Evolutionary conservation across 2,113 vertebrate species (phyloP).

Genomic region (Atlantisia rogersi): DNA sequence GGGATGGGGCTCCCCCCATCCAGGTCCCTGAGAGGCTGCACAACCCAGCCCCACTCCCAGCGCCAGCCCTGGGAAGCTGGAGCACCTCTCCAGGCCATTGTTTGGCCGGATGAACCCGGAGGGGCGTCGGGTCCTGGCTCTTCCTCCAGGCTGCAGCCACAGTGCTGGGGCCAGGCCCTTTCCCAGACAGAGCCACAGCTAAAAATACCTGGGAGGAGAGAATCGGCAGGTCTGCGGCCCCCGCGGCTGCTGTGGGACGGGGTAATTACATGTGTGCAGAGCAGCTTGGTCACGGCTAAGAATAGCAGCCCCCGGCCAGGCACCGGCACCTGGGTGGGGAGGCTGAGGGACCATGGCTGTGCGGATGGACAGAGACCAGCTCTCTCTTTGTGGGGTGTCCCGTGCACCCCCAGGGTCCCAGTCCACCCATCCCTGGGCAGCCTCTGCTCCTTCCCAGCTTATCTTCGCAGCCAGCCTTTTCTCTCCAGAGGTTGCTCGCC

Average conservation of each 20-base stretch:
- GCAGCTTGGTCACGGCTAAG: background rate
- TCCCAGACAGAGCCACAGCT: background rate
- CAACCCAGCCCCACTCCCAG: background rate
- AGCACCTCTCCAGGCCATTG: background rate
- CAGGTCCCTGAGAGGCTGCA: rapidly evolving
- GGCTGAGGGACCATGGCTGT: rapidly evolving
- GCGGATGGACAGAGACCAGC: background rate
- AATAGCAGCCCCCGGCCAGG: background rate
- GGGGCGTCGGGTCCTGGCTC: background rate
- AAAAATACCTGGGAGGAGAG: slow-evolving; percentile 28
- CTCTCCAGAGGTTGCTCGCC: rapidly evolving
- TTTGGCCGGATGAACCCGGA: slow-evolving; percentile 11
- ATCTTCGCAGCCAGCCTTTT: background rate
- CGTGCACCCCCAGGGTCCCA: rapidly evolving
- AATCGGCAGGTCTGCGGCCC: background rate
- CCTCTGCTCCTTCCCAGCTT: background rate
- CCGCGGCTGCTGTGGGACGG: background rate
- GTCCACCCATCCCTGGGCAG: too few relatives aligned
- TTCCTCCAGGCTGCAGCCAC: background rate
- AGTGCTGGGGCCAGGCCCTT: background rate
- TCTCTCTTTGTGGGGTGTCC: too few relatives aligned
- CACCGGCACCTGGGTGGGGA: rapidly evolving
- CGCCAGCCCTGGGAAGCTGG: background rate
- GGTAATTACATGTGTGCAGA: background rate
- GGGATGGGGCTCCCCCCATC: background rate